Percentiles rank a stretch among this genome's conserved stretches.
Evolutionary conservation across 2,113 vertebrate species (phyloP).

Genomic region (Ramphastos sulfuratus): DNA sequence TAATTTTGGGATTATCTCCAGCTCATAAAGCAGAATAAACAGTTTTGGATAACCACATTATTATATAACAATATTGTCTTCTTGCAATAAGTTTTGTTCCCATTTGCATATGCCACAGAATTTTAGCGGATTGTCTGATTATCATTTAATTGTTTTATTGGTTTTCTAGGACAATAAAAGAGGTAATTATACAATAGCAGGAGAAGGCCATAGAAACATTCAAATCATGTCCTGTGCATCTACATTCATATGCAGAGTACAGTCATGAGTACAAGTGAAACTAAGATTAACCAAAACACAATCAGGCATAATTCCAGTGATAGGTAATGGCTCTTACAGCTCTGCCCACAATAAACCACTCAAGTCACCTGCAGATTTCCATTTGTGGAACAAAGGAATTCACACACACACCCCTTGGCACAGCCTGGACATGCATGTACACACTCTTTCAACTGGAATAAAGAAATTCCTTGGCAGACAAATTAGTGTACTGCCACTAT

Average conservation of each 20-base stretch:
- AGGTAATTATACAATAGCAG: background rate
- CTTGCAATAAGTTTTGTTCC: background rate
- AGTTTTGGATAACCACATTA: constrained; percentile 20
- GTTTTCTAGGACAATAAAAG: background rate
- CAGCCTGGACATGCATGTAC: background rate
- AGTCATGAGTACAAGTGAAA: background rate
- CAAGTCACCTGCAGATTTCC: background rate
- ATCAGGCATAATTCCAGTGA: background rate
- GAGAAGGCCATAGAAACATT: background rate
- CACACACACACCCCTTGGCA: background rate
- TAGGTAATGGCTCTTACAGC: background rate
- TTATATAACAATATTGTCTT: constrained; percentile 26
- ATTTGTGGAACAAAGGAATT: background rate
- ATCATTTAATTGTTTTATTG: background rate
- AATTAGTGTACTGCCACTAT: background rate
- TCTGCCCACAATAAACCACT: background rate
- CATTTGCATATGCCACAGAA: background rate
- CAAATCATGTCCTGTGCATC: background rate
- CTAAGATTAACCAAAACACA: background rate
- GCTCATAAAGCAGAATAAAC: constrained; percentile 27
- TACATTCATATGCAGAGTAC: background rate
- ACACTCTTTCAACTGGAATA: background rate
- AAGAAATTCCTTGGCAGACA: background rate
- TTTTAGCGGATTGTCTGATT: background rate
- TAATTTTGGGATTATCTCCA: constrained; percentile 48